Conservation (phyloP, 2,113 vertebrate species). For the Poeciliopsis prolifica region DNA sequence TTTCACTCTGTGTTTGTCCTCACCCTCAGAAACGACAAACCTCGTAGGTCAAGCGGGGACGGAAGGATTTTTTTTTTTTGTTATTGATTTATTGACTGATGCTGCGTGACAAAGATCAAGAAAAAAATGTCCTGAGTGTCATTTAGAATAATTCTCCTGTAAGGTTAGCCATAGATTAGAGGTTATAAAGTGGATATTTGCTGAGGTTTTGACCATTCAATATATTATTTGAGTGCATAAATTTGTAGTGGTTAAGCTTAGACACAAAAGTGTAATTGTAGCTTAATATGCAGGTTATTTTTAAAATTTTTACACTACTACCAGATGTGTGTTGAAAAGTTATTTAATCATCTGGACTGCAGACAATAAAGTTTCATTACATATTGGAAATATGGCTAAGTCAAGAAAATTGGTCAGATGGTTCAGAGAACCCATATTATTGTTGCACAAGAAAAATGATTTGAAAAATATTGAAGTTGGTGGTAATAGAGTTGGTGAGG, state of each 20-base stretch:
- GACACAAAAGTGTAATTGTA: not conserved
- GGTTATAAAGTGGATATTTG: not conserved
- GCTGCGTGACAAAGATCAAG: constrained; percentile 33
- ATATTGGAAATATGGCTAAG: not conserved
- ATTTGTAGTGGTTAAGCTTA: too few species aligned
- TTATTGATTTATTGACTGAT: constrained; percentile 47
- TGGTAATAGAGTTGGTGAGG: not conserved
- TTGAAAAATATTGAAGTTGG: not conserved
- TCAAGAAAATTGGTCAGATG: not conserved
- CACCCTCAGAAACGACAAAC: constrained; percentile 44
- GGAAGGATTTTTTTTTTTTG: constrained; percentile 47
- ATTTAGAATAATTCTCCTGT: not conserved
- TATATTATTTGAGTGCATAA: too few species aligned
- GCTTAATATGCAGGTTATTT: not conserved
- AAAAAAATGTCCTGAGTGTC: not conserved
- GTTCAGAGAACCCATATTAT: not conserved
- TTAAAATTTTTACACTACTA: not conserved
- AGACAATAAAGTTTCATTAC: not conserved
- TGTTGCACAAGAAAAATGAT: not conserved
- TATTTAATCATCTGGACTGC: not conserved
- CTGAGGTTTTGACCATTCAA: too few species aligned
- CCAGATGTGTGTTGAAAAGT: not conserved
- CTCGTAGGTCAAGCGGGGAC: constrained; percentile 10
- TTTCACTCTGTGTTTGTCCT: constrained; percentile 2
- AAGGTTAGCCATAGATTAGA: not conserved